A percentile compares a stretch with the other conserved stretches of the same genome.
Conservation (phyloP, 1,140 invertebrate genomes). For the Micrasema minimum region DNA sequence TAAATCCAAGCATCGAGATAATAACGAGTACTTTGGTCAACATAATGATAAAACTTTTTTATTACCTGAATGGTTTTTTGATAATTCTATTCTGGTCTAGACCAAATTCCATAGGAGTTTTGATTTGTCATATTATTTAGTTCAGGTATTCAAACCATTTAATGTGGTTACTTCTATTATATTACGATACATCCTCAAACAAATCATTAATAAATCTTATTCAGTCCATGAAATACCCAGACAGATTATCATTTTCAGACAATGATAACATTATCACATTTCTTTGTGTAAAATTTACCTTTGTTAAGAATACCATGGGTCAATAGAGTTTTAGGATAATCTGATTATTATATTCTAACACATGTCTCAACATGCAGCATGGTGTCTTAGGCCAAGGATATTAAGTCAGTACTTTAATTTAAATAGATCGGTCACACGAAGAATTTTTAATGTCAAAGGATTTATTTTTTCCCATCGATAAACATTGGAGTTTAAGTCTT, state of each 20-base stretch:
- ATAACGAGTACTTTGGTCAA: too few relatives aligned
- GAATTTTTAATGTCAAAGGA: conserved; percentile 14
- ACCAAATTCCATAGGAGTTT: too few relatives aligned
- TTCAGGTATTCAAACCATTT: neutral
- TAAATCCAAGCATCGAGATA: too few relatives aligned
- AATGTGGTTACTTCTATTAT: conserved; percentile 28
- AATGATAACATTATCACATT: conserved; percentile 43
- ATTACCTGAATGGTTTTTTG: too few relatives aligned
- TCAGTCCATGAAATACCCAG: conserved; percentile 33
- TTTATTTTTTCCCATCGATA: neutral
- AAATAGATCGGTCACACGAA: conserved; percentile 13
- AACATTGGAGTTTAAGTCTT: too few relatives aligned
- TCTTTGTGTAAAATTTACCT: conserved; percentile 23
- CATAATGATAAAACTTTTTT: too few relatives aligned
- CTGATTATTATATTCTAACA: conserved; percentile 6
- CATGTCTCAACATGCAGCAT: conserved; percentile 27
- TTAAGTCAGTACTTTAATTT: neutral
- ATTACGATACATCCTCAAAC: conserved; percentile 30
- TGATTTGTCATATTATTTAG: too few relatives aligned
- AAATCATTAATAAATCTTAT: conserved; percentile 36
- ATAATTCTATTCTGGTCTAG: too few relatives aligned
- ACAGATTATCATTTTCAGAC: conserved; percentile 38
- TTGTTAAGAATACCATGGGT: too few relatives aligned
- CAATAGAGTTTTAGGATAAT: conserved; percentile 12
- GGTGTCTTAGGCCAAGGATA: conserved; percentile 34